Conservation (phyloP, 1,140 invertebrate genomes). For the Cryptotermes secundus region DNA sequence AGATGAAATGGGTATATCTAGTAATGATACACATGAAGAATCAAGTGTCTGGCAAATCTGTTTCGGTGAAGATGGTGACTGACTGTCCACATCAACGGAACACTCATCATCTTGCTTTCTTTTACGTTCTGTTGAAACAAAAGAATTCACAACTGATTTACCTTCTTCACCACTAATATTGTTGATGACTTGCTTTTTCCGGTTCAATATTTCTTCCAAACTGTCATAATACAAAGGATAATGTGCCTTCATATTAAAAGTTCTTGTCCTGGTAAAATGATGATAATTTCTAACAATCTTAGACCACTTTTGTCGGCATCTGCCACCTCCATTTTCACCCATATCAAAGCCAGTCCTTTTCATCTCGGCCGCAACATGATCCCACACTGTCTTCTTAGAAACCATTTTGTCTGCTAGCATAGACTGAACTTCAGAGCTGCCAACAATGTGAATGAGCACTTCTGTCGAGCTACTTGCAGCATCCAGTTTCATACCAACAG, state of each 20-base stretch:
- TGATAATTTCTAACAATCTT: neutral
- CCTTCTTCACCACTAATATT: neutral
- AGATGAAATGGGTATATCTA: neutral
- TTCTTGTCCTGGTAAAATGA: neutral
- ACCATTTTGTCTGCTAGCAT: constrained; percentile 16
- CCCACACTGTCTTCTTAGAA: neutral
- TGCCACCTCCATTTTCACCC: neutral
- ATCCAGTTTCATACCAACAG: neutral
- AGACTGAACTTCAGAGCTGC: neutral
- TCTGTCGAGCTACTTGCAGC: neutral
- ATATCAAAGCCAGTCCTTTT: neutral
- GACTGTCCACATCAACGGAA: neutral
- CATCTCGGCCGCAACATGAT: constrained; percentile 16
- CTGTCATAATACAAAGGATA: constrained; percentile 12
- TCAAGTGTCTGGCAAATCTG: neutral
- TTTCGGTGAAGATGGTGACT: neutral
- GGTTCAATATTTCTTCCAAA: constrained; percentile 18
- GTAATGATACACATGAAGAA: neutral
- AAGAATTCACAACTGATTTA: neutral
- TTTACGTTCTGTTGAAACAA: neutral
- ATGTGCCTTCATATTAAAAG: neutral
- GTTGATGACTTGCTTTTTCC: neutral
- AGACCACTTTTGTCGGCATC: neutral
- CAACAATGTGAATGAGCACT: constrained; percentile 6
- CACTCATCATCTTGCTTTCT: neutral